Evolutionary conservation across 2,797 vertebrate species (phyloP).

Genomic region (Takifugu rubripes): DNA sequence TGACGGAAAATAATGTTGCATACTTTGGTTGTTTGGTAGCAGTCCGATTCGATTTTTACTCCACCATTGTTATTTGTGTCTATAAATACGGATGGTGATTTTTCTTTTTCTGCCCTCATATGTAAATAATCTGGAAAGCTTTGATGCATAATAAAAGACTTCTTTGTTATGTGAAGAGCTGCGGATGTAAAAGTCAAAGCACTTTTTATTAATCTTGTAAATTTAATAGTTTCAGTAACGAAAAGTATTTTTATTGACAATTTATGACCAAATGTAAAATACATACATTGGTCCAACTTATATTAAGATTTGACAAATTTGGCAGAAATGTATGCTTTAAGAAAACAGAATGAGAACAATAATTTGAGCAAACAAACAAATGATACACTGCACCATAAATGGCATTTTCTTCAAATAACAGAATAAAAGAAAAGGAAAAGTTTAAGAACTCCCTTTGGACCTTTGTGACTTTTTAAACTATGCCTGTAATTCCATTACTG

Average conservation of each 20-base stretch:
- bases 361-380: neutral
- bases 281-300: too few relatives aligned
- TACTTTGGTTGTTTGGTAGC: conserved; percentile 10
- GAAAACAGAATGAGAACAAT: too few relatives aligned
- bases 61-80: neutral
- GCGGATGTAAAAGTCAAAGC: too few relatives aligned
- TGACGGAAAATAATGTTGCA: conserved; percentile 24
- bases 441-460: neutral
- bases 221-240: too few relatives aligned
- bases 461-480: neutral
- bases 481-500: neutral
- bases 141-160: conserved; percentile 59
- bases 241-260: too few relatives aligned
- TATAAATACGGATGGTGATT: conserved; percentile 22
- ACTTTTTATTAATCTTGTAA: too few relatives aligned
- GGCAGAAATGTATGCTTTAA: too few relatives aligned
- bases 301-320: too few relatives aligned
- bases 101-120: conserved; percentile 19
- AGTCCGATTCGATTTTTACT: conserved; percentile 9
- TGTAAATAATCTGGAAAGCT: conserved; percentile 87
- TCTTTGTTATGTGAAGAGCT: too few relatives aligned
- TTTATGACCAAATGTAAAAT: too few relatives aligned
- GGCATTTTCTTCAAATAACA: conserved; percentile 7
- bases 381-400: conserved; percentile 12
- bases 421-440: conserved; percentile 1